Evolutionary conservation across 2,113 vertebrate genomes (phyloP), one percentile per base, ranked within the genome.

Genomic region (Mobula hypostoma): DNA sequence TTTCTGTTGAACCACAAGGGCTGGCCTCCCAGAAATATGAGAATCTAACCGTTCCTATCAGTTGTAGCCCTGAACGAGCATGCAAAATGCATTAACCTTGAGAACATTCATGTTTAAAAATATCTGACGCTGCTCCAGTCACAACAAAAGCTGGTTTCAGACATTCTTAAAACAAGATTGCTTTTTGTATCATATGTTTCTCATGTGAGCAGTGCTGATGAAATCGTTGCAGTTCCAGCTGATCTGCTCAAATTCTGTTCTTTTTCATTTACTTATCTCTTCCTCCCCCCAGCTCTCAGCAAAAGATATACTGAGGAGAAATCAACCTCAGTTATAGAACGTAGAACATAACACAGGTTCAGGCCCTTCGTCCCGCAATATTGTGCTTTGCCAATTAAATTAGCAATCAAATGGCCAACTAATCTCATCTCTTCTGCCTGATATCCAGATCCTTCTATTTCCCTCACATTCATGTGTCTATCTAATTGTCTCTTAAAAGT

Each of bases 131-230:
- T 74, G 91, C 91, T 76, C 68, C 70, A 93, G 91, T 74, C 91
- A 93, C 91, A 93, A 93, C 91, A 74, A 93, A 93, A 93, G 24
- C 68, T 93, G 70, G 11, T 61, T 93, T 93, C 70, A 93, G 91
- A 93, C 91, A 48, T 74, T 74, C 36, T 74, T 74, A 56, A 74
- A 74, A 56, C 91, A 74, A 56, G 21, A 7, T 24, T 24, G 72
- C 56, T 76, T 91, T 93, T 56, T 48, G 21, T 74, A 72, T 74
- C 68, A 56, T 93, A 8, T 74, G 32, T 74, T 70, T 93, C 17
- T 27, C 70, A 87, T 87, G 68, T 93, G 12, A 74, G 19, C 32
- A 32, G 6, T 93, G 68, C 15, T 48, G 40, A 12, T 93, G 91
- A 74, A 72, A 76, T 74, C 21, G 24, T 72, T 93, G 21, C 48